Conservation (phyloP, 2,888 invertebrate species). For the Trilocha varians region DNA sequence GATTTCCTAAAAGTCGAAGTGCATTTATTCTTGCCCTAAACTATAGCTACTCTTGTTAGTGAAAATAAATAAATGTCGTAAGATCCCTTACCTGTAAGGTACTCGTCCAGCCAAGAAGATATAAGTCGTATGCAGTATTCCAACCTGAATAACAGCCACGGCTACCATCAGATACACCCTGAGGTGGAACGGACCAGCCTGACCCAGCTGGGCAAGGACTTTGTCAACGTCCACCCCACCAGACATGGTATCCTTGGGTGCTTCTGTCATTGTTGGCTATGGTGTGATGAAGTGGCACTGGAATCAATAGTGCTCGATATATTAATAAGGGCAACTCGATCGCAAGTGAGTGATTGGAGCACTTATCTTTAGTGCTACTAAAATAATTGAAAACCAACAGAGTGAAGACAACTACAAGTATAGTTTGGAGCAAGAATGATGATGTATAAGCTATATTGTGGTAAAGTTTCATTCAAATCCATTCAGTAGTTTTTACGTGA, state of each 20-base stretch:
- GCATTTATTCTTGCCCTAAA: too few relatives aligned
- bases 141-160: slow-evolving; percentile 57
- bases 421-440: too few relatives aligned
- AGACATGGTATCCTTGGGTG: background rate
- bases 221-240: slow-evolving; percentile 39
- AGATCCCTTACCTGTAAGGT: slow-evolving; percentile 53
- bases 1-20: too few relatives aligned
- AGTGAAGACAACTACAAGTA: too few relatives aligned
- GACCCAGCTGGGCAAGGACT: slow-evolving; percentile 47
- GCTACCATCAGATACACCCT: slow-evolving; percentile 49
- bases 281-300: background rate
- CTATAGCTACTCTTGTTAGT: background rate
- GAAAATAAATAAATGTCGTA: background rate
- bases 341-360: too few relatives aligned
- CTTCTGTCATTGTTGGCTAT: background rate
- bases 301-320: background rate
- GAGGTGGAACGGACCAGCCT: slow-evolving; percentile 59
- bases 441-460: too few relatives aligned
- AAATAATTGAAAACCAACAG: too few relatives aligned
- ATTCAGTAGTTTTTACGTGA: too few relatives aligned
- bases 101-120: slow-evolving; percentile 62
- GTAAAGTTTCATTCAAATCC: too few relatives aligned
- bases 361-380: too few relatives aligned
- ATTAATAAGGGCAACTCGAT: background rate
- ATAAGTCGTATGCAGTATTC: slow-evolving; percentile 62